phyloP scores from a whole-genome alignment of 2,888 invertebrate genomes.

The Sesamia inferens region DNA sequence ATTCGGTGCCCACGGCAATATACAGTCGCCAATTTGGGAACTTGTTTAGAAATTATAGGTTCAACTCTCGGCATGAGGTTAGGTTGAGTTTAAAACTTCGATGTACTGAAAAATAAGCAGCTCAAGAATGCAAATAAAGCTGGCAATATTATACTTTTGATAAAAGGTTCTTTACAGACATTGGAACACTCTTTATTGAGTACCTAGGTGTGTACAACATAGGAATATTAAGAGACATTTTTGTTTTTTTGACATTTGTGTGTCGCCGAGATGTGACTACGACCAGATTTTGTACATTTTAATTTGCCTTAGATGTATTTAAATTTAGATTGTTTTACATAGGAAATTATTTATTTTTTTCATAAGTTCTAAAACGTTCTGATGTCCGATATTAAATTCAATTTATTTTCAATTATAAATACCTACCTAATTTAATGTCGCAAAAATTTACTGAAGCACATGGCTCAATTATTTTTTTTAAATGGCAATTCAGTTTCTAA shows the following conservation, averaged over 20 bases:
- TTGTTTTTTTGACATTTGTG: neutral
- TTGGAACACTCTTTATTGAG: neutral
- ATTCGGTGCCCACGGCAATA: constrained; percentile 80
- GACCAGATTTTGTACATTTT: neutral
- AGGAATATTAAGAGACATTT: neutral
- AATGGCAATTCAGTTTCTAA: constrained; percentile 9
- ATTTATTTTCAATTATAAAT: neutral
- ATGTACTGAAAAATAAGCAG: constrained; percentile 56
- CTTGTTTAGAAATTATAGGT: constrained; percentile 90
- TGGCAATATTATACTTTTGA: constrained; percentile 10
- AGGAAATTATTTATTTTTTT: neutral
- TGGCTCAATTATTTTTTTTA: neutral
- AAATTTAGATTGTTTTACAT: too few species aligned
- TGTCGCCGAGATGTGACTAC: neutral
- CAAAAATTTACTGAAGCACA: neutral
- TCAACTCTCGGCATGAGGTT: constrained; percentile 77
- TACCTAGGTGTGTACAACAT: neutral
- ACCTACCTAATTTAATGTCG: neutral
- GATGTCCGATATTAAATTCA: neutral
- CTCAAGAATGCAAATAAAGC: constrained; percentile 51
- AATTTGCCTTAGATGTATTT: neutral
- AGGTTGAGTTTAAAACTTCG: constrained; percentile 69
- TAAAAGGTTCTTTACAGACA: constrained; percentile 2
- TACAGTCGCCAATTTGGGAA: constrained; percentile 88
- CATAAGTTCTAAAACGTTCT: neutral